Conservation (phyloP, 2,888 invertebrate genomes). For the Lasioglossum malachurum region DNA sequence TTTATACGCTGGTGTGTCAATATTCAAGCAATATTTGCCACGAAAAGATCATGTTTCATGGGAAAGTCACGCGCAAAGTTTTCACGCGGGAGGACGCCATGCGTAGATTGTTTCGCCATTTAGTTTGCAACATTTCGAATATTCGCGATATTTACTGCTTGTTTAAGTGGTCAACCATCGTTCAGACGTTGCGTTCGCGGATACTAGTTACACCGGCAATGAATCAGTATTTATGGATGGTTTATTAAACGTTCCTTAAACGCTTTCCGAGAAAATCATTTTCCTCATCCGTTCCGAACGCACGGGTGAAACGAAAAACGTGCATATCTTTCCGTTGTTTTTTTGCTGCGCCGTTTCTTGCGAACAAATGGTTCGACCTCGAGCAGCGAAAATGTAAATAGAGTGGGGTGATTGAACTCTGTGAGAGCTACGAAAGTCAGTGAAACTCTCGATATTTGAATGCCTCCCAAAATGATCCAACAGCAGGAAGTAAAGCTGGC, state of each 20-base stretch:
- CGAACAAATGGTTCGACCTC: conserved; percentile 46
- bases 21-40: not conserved
- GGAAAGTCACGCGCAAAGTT: conserved; percentile 46
- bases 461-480: not conserved
- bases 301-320: conserved; percentile 3
- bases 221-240: conserved; percentile 39
- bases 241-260: conserved; percentile 36
- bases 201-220: conserved; percentile 36
- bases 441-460: conserved; percentile 43
- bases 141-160: conserved; percentile 48
- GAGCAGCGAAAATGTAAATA: conserved; percentile 54
- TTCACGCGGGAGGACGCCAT: conserved; percentile 42
- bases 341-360: conserved; percentile 9
- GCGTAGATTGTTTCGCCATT: conserved; percentile 15
- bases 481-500: not conserved
- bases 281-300: not conserved
- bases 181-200: conserved; percentile 17
- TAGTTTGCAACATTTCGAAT: conserved; percentile 50
- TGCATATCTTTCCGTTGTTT: conserved; percentile 2
- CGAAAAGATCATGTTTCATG: conserved; percentile 33
- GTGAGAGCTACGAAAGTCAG: conserved; percentile 39
- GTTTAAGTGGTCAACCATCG: conserved; percentile 27
- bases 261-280: not conserved
- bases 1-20: not conserved
- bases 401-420: conserved; percentile 48